Evolutionary conservation across 1,140 invertebrate species (phyloP).

Genomic region (Papilio helenus): DNA sequence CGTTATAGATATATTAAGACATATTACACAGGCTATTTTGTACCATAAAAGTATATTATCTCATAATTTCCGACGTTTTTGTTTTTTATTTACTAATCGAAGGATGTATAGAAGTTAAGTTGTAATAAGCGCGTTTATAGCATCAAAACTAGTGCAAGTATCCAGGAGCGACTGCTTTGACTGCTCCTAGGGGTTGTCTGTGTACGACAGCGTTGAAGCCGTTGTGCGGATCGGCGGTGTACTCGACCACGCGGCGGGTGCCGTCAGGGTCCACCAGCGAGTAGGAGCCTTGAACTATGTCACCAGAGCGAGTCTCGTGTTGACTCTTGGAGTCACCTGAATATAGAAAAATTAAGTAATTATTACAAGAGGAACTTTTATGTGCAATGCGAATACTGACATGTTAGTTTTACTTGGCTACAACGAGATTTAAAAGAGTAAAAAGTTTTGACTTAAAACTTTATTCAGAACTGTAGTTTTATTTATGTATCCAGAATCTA

Average conservation of each 20-base stretch:
- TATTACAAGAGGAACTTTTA: background rate
- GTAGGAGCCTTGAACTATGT: slow-evolving; percentile 86
- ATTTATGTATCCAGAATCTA: no score
- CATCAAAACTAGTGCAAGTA: slow-evolving; percentile 56
- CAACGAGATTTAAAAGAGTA: background rate
- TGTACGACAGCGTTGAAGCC: slow-evolving; percentile 83
- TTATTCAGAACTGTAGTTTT: no score
- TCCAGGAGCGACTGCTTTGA: slow-evolving; percentile 62
- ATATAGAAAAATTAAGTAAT: background rate
- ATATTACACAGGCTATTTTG: no score
- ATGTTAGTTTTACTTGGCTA: background rate
- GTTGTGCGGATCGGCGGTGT: slow-evolving; percentile 84
- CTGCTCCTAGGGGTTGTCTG: slow-evolving; percentile 70
- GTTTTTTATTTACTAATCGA: background rate
- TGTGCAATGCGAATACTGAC: background rate
- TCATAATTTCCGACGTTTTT: no score
- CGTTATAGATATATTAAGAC: no score
- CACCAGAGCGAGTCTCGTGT: slow-evolving; percentile 83
- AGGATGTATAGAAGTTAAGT: background rate
- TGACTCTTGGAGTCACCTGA: slow-evolving; percentile 81
- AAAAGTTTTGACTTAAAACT: background rate
- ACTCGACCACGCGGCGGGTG: slow-evolving; percentile 85
- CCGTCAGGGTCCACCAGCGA: slow-evolving; percentile 87
- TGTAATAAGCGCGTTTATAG: background rate
- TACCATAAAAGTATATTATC: no score